Evolutionary conservation across 2,797 vertebrate species (phyloP), one percentile per base, ranked within the genome.

Genomic region (Argentina silus): DNA sequence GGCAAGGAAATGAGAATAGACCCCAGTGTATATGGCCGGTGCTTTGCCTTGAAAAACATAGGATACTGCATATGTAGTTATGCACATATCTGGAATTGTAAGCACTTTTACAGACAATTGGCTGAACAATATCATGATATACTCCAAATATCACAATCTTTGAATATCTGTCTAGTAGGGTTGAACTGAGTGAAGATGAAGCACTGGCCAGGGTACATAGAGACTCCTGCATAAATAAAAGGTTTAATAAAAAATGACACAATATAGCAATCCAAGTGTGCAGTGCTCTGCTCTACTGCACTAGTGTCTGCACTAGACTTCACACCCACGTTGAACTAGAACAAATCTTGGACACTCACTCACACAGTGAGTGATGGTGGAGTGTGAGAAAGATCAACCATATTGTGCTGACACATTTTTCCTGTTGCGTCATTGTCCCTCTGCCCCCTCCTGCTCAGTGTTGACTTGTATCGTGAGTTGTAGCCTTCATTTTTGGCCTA

Each of bases 391-490:
- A 86, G 62, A 69, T 81, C 83, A 51, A 77, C 87, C 89, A 87
- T 86, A 82, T 86, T 87, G 83, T 70, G 78, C 82, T 86, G 85
- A 86, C 87, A 85, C 85, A 80, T 85, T 80, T 70, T 69, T 72
- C 76, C 78, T 80, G 36, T 59, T 87, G 86, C 86, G 80, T 88
- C 86, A 87, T 80, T 14, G 70, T 83, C 80, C 82, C 70, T 86
- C 83, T 88, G 85, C 83, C 79, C 73, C 2, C 27, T 36, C 27
- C 27, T 2, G 27, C 27, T 2, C 1, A 36, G 27, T 36, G 27
- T 36, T 36, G 27, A 36, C n/a, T n/a, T n/a, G n/a, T n/a, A n/a
- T n/a, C n/a, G n/a, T n/a, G 27, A 36, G 27, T n/a, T 36, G 27
- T 36, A 36, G 27, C 27, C 27, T 36, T 36, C 1, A 3, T 57